These are phyloP conservation scores for Hylomyscus alleni DNA, from an alignment of 2,797 vertebrate genomes.

Conservation along the genomic window DNA sequence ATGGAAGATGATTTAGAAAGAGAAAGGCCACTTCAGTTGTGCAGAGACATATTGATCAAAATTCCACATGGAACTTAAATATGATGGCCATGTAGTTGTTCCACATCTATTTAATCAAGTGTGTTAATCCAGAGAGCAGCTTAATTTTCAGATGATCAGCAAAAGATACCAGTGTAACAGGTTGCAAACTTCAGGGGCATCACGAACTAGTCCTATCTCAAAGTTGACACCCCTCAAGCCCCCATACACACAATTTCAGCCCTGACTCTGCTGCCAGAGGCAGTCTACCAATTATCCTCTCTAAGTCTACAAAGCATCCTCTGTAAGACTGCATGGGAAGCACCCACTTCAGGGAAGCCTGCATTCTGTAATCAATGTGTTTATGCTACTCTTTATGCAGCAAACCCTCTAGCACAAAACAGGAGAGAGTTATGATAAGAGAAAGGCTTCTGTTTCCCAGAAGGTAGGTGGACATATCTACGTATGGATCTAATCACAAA, in stretches of 20 bases:
- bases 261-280: background rate
- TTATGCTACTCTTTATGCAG: background rate
- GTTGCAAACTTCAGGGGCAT: background rate
- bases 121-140: background rate
- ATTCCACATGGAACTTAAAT: background rate
- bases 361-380: background rate
- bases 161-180: background rate
- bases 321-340: background rate
- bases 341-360: background rate
- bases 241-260: background rate
- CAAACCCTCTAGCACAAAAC: background rate
- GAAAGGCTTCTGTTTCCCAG: background rate
- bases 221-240: accelerated
- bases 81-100: background rate
- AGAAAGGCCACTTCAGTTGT: background rate
- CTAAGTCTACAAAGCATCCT: background rate
- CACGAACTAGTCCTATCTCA: background rate
- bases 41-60: background rate
- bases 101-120: background rate
- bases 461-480: constrained; percentile 51
- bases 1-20: constrained; percentile 12
- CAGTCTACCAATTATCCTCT: background rate
- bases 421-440: background rate
- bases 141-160: background rate
- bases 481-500: background rate